Evolutionary conservation across 53 echinoderm and acorn worm genomes (phyloP).

Genomic region (Arbacia lixula): DNA sequence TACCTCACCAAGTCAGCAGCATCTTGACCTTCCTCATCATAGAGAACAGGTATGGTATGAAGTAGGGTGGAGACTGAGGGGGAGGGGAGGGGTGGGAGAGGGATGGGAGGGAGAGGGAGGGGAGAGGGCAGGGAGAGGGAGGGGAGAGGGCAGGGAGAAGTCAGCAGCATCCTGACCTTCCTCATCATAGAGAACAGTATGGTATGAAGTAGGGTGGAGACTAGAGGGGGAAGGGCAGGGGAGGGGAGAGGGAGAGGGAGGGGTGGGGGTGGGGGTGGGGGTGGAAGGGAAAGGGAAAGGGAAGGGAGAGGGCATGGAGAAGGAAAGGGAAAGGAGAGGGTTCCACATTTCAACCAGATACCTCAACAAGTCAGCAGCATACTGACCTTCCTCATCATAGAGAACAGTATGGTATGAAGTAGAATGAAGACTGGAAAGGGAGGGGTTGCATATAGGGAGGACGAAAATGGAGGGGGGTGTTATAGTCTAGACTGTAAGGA

Average conservation of each 20-base stretch:
- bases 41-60: constrained; percentile 79
- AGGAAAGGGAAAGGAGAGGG: background rate
- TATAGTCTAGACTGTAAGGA: no score
- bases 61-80: background rate
- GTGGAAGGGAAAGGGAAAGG: background rate
- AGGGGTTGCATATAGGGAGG: no score
- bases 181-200: constrained; percentile 96
- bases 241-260: background rate
- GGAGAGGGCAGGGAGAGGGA: no score
- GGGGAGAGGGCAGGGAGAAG: no score
- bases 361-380: constrained; percentile 87
- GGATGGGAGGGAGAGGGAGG: no score
- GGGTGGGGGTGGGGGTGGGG: background rate
- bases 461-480: no score
- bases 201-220: background rate
- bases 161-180: constrained; percentile 79
- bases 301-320: background rate
- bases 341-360: constrained; percentile 88
- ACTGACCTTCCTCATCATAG: constrained; percentile 87
- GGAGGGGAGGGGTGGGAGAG: no score
- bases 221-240: no score
- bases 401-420: constrained; percentile 70
- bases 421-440: no score
- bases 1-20: constrained; percentile 83
- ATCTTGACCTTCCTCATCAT: constrained; percentile 91